Evolutionary conservation across 1,140 invertebrate genomes (phyloP), one percentile per base, ranked within the genome.

Genomic region (Holotrichia oblita): DNA sequence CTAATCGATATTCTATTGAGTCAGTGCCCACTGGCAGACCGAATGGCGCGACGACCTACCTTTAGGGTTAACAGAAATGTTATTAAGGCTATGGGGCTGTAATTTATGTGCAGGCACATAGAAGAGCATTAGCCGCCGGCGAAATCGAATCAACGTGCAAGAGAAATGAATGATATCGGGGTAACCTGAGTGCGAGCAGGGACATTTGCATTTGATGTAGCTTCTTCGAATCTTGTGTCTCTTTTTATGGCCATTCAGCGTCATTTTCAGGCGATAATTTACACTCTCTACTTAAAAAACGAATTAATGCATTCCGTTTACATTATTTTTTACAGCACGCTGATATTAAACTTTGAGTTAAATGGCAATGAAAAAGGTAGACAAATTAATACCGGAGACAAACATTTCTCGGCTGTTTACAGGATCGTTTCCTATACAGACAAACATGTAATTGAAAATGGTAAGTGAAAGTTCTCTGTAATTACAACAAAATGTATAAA

Each of bases 51-150:
- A 10, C 61, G 61, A 69, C 61, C 61, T 69, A 69, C 27, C 61
- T 69, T 27, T 34, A 24, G 61, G 61, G 61, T 69, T 69, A 69
- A 69, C 61, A 69, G 61, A 69, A 69, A 69, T 12, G 61, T 69
- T 69, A 69, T 69, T 69, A 69, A 69, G 61, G 61, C 22, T 22
- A 17, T 48, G 61, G 22, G 61, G 61, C 22, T 9, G 61, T 69
- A 69, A 69, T 69, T 69, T 69, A 69, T 69, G 61, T 69, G 61
- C 24, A 69, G 27, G 61, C 61, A 69, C 61, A 69, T 69, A 20
- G 17, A 69, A 69, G 27, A 17, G 61, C 24, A 69, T 34, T 6
- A 55, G 48, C 61, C 22, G 22, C 59, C 4, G 61, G 61, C 61
- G 20, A 69, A 69, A 69, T 34, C 48, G 48, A 55, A 55, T 55